These are phyloP conservation scores for Phenacoccus solenopsis DNA, from an alignment of 1,140 invertebrate species.

Conservation along the genomic window DNA sequence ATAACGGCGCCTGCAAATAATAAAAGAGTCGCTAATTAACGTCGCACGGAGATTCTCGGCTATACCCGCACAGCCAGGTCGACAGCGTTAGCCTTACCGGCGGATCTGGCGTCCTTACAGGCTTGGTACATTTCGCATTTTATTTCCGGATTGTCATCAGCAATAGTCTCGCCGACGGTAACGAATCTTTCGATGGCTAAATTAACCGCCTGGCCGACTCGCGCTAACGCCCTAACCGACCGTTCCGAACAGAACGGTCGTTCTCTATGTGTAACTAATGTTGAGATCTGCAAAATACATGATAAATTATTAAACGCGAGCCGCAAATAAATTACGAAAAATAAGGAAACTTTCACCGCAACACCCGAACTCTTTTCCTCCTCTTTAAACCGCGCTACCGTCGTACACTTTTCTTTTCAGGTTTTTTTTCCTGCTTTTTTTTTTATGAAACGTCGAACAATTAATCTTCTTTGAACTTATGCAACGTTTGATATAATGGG, in stretches of 20 bases:
- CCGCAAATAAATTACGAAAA: background rate
- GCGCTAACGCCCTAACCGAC: slow-evolving; percentile 59
- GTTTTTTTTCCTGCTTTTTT: background rate
- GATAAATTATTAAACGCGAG: background rate
- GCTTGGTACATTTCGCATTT: slow-evolving; percentile 84
- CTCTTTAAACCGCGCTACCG: no score
- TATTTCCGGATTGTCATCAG: slow-evolving; percentile 94
- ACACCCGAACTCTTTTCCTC: background rate
- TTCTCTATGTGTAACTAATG: slow-evolving; percentile 53
- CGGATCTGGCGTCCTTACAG: slow-evolving; percentile 87
- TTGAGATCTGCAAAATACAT: slow-evolving; percentile 61
- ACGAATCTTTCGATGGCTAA: slow-evolving; percentile 95
- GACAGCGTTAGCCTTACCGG: slow-evolving; percentile 52
- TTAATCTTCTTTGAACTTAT: background rate
- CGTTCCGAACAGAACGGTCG: slow-evolving; percentile 36
- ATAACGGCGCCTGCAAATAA: slow-evolving; percentile 60
- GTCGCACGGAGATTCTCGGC: no score
- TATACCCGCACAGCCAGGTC: no score
- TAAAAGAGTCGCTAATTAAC: background rate
- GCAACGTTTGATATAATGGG: background rate
- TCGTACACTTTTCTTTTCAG: no score
- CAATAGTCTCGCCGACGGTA: slow-evolving; percentile 93
- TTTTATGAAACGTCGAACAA: background rate
- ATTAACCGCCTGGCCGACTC: slow-evolving; percentile 90
- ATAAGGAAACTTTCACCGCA: background rate